These are phyloP conservation scores for Sarcophaga variegata DNA, from an alignment of 2,888 invertebrate species.

Conservation along the genomic window DNA sequence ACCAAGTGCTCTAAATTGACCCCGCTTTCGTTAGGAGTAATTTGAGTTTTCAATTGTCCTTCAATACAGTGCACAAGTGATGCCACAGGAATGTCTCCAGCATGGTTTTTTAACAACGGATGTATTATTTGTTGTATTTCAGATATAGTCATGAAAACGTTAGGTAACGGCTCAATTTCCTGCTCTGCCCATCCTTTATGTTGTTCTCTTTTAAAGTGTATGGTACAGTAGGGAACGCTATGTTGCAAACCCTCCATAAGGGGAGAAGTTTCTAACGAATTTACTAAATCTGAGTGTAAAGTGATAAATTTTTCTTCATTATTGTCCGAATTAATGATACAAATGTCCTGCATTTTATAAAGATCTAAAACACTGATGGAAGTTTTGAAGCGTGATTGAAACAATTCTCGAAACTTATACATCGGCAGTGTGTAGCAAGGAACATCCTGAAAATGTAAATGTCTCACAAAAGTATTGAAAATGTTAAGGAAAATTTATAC, in stretches of 20 bases:
- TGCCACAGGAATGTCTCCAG: slow-evolving; percentile 80
- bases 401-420: slow-evolving; percentile 91
- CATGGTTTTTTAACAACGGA: slow-evolving; percentile 79
- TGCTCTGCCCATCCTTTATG: slow-evolving; percentile 90
- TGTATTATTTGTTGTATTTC: slow-evolving; percentile 80
- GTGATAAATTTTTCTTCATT: slow-evolving; percentile 88
- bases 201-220: slow-evolving; percentile 84
- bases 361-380: slow-evolving; percentile 87
- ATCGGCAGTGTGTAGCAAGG: slow-evolving; percentile 89
- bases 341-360: slow-evolving; percentile 89
- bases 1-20: slow-evolving; percentile 95
- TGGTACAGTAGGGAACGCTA: slow-evolving; percentile 85
- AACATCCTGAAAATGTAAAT: slow-evolving; percentile 84
- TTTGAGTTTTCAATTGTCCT: slow-evolving; percentile 77
- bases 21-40: slow-evolving; percentile 84
- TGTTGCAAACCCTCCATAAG: slow-evolving; percentile 82
- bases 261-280: slow-evolving; percentile 82
- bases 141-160: slow-evolving; percentile 82
- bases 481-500: slow-evolving; percentile 74
- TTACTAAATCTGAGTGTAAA: slow-evolving; percentile 85
- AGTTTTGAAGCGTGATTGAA: slow-evolving; percentile 90
- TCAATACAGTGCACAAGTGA: slow-evolving; percentile 81
- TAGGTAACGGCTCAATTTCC: slow-evolving; percentile 86
- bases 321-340: slow-evolving; percentile 87
- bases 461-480: background rate